Conservation (phyloP, 1,140 invertebrate species). For the Drosophila truncata region DNA sequence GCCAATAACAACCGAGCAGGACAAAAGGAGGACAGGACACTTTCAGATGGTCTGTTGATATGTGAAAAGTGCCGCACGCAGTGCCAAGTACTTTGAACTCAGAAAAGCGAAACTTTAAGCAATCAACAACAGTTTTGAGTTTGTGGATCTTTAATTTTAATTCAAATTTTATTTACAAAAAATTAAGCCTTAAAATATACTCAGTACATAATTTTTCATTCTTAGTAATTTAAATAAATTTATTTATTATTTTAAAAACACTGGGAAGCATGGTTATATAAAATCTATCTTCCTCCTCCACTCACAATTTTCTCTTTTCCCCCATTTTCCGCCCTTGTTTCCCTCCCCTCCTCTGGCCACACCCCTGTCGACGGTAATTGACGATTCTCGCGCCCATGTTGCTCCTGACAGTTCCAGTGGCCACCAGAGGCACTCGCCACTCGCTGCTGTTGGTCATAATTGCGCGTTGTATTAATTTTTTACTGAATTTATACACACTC, state of each 20-base stretch:
- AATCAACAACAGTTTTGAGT: not conserved
- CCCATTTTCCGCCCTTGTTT: not conserved
- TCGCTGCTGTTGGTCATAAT: constrained; percentile 51
- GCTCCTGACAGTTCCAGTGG: constrained; percentile 36
- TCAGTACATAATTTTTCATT: not conserved
- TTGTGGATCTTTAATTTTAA: not conserved
- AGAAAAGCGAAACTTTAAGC: not conserved
- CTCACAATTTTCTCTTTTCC: not conserved
- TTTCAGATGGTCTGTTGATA: constrained; percentile 25
- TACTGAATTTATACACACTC: constrained; percentile 47
- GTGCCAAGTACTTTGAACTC: constrained; percentile 24
- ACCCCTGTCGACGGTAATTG: constrained; percentile 43
- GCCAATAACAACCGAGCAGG: constrained; percentile 27
- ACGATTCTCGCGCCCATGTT: constrained; percentile 55
- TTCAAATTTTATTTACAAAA: too few relatives aligned
- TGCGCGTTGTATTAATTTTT: constrained; percentile 57
- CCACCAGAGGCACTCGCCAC: constrained; percentile 29
- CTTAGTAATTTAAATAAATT: not conserved
- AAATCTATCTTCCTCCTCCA: not conserved
- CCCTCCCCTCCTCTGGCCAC: constrained; percentile 17
- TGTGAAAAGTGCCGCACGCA: constrained; percentile 19
- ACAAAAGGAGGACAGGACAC: constrained; percentile 16
- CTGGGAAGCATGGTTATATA: not conserved
- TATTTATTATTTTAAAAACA: not conserved
- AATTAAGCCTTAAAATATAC: too few relatives aligned